A percentile compares a stretch with the other conserved stretches of the same genome.
These are phyloP conservation scores for Diorhabda elongata DNA, from an alignment of 1,140 invertebrate species.

Conservation along the genomic window DNA sequence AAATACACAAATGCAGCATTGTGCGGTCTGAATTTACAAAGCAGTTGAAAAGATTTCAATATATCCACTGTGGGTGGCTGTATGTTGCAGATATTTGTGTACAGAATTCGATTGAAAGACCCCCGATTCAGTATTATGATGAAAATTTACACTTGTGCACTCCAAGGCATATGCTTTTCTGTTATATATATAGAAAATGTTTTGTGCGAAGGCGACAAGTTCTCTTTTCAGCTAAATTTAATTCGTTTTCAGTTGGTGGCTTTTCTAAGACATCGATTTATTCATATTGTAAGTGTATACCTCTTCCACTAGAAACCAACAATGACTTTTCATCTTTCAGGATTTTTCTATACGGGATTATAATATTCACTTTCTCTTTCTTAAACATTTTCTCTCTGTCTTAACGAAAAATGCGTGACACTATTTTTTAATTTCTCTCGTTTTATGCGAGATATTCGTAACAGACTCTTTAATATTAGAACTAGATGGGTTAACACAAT, in stretches of 20 bases:
- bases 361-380: too few relatives aligned
- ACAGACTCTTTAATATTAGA: too few relatives aligned
- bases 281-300: conserved; percentile 14
- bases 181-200: conserved; percentile 30
- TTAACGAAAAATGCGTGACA: too few relatives aligned
- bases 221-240: conserved; percentile 43
- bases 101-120: conserved; percentile 42
- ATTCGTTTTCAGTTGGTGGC: conserved; percentile 37
- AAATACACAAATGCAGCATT: conserved; percentile 45
- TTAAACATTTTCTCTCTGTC: too few relatives aligned
- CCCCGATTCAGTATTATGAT: conserved; percentile 45
- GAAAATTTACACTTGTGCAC: conserved; percentile 49
- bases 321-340: background rate
- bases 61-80: conserved; percentile 42
- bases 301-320: conserved; percentile 7
- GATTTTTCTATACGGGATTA: background rate
- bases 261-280: conserved; percentile 25
- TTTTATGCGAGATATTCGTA: too few relatives aligned
- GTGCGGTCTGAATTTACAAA: conserved; percentile 47
- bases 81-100: conserved; percentile 45
- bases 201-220: conserved; percentile 40
- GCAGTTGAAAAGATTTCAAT: conserved; percentile 49
- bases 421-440: too few relatives aligned
- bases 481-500: too few relatives aligned
- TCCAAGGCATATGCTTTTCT: conserved; percentile 44